These are phyloP conservation scores for Drosophila punjabiensis DNA, from an alignment of 1,140 invertebrate species.

Conservation along the genomic window DNA sequence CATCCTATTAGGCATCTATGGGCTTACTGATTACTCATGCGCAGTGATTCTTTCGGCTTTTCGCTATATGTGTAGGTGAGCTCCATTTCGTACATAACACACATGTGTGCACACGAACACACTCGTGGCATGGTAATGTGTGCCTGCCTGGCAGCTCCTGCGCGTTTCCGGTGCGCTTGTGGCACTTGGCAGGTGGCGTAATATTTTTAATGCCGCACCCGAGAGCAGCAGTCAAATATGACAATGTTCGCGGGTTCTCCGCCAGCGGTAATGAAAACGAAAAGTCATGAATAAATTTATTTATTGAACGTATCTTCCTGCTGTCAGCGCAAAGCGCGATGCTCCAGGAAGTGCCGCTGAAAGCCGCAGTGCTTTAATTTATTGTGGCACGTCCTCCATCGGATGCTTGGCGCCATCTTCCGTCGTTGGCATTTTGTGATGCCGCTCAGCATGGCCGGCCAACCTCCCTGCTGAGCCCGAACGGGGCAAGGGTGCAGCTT, in stretches of 20 bases:
- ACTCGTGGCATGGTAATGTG: slow-evolving; percentile 9
- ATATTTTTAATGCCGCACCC: slow-evolving; percentile 35
- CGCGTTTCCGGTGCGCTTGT: slow-evolving; percentile 12
- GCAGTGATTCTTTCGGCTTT: slow-evolving; percentile 8
- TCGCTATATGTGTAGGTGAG: not conserved
- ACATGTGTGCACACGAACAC: not conserved
- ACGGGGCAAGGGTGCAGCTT: slow-evolving; percentile 34
- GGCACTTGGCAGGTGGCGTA: slow-evolving; percentile 25
- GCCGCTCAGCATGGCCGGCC: slow-evolving; percentile 20
- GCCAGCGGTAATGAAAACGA: slow-evolving; percentile 26
- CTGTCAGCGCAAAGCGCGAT: slow-evolving; percentile 20
- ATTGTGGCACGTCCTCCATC: slow-evolving; percentile 59
- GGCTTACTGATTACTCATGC: slow-evolving; percentile 8
- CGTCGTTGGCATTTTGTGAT: slow-evolving; percentile 59
- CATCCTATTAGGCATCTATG: not conserved
- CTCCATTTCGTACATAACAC: not conserved
- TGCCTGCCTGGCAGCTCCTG: slow-evolving; percentile 9
- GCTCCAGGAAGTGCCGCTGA: slow-evolving; percentile 36
- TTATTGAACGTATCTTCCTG: slow-evolving; percentile 33
- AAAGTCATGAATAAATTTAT: slow-evolving; percentile 75
- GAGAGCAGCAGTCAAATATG: slow-evolving; percentile 36
- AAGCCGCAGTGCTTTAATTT: slow-evolving; percentile 64
- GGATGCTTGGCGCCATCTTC: slow-evolving; percentile 44
- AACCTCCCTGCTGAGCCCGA: slow-evolving; percentile 14
- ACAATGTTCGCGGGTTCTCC: slow-evolving; percentile 22